Percentiles rank a stretch among this genome's conserved stretches.
Conservation (phyloP, 2,113 vertebrate genomes). For the Marmota flaviventris region DNA sequence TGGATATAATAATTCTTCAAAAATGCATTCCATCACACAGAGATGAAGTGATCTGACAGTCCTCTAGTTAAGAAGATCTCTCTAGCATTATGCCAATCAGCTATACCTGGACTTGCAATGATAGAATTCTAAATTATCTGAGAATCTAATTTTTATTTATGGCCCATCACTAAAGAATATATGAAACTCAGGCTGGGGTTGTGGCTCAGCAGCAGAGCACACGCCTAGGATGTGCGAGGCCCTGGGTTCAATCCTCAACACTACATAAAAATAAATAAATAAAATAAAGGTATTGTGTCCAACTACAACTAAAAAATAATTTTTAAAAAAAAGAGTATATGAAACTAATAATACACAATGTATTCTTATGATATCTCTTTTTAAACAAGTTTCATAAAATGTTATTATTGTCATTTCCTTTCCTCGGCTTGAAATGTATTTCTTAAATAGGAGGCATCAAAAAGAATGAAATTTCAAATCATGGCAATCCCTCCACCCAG, state of each 20-base stretch:
- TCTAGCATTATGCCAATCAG: not conserved
- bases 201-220: no score
- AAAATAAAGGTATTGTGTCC: no score
- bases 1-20: not conserved
- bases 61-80: not conserved
- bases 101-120: not conserved
- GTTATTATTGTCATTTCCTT: not conserved
- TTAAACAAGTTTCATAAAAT: not conserved
- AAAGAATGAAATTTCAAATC: not conserved
- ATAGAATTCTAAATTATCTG: not conserved
- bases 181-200: not conserved
- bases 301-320: no score
- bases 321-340: not conserved
- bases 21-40: not conserved
- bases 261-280: no score
- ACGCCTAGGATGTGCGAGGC: no score
- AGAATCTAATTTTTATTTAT: conserved; percentile 13
- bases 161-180: not conserved
- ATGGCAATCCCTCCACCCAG: not conserved
- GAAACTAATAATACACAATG: not conserved
- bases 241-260: no score
- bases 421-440: not conserved
- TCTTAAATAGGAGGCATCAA: not conserved
- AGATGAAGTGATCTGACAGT: not conserved
- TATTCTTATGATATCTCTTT: not conserved